Conservation (phyloP, 2,888 invertebrate genomes). For the Ormyrus labotus region DNA sequence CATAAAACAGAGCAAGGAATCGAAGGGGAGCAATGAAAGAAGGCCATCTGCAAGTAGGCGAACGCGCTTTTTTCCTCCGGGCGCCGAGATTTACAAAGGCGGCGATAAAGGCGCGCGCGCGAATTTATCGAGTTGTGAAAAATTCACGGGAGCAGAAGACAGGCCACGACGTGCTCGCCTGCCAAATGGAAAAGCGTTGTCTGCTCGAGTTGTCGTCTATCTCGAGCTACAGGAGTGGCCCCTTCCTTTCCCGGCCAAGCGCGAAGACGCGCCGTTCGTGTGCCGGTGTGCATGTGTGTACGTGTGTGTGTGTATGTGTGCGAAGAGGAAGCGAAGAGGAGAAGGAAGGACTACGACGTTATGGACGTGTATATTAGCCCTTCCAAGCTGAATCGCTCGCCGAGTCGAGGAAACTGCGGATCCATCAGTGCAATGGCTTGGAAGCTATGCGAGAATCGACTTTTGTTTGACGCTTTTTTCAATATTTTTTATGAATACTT, state of each 20-base stretch:
- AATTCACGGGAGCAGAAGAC: constrained; percentile 23
- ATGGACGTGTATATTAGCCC: constrained; percentile 6
- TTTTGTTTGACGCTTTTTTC: no score
- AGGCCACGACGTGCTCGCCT: neutral
- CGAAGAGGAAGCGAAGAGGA: neutral
- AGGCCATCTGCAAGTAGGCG: no score
- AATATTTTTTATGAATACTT: no score
- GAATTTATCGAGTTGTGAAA: constrained; percentile 44
- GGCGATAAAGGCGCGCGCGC: neutral
- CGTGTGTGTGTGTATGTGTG: neutral
- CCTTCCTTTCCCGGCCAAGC: neutral
- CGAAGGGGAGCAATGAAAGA: no score
- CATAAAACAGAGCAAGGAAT: no score
- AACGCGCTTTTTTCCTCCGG: neutral
- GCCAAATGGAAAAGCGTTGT: constrained; percentile 51
- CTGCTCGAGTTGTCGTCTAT: neutral
- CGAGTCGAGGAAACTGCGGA: neutral
- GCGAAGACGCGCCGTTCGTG: neutral
- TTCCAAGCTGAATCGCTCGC: neutral
- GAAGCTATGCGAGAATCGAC: no score
- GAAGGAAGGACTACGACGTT: neutral
- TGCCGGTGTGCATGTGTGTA: neutral
- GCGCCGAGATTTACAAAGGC: neutral
- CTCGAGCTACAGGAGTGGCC: neutral
- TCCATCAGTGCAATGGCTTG: no score